Conservation (phyloP, 2,113 vertebrate genomes). For the Calyptomena viridis region DNA sequence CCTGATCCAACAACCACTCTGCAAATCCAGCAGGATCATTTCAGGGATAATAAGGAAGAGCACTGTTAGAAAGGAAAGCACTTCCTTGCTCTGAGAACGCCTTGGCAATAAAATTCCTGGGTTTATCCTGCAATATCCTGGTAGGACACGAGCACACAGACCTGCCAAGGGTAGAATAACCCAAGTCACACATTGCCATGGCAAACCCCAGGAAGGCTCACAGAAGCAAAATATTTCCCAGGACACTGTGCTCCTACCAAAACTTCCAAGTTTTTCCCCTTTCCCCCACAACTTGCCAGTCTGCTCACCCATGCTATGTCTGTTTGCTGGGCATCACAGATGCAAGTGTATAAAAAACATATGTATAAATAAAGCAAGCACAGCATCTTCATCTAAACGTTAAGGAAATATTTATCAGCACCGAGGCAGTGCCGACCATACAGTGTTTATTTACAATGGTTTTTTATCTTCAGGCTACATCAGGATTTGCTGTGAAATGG, state of each 20-base stretch:
- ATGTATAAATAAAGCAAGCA: conserved; percentile 28
- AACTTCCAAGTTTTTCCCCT: not conserved
- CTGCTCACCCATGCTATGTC: not conserved
- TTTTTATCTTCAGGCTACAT: conserved; percentile 35
- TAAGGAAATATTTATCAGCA: conserved; percentile 39
- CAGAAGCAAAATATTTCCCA: not conserved
- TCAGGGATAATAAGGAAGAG: not conserved
- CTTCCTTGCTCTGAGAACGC: not conserved
- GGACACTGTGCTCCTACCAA: not conserved
- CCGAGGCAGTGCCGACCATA: not conserved
- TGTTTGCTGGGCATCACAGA: not conserved
- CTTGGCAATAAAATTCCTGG: not conserved
- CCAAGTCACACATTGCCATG: not conserved
- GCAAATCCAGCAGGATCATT: not conserved
- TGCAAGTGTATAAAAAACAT: not conserved
- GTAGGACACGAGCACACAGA: not conserved
- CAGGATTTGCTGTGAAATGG: conserved; percentile 42
- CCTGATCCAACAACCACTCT: not conserved
- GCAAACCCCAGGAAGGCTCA: not conserved
- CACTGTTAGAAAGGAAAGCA: not conserved
- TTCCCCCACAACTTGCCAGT: not conserved
- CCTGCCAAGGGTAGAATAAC: not conserved
- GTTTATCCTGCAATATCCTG: not conserved
- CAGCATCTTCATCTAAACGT: not conserved
- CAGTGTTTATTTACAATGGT: not conserved